phyloP scores from a whole-genome alignment of 2,888 invertebrate species.

The Trichogramma dendrolimi region DNA sequence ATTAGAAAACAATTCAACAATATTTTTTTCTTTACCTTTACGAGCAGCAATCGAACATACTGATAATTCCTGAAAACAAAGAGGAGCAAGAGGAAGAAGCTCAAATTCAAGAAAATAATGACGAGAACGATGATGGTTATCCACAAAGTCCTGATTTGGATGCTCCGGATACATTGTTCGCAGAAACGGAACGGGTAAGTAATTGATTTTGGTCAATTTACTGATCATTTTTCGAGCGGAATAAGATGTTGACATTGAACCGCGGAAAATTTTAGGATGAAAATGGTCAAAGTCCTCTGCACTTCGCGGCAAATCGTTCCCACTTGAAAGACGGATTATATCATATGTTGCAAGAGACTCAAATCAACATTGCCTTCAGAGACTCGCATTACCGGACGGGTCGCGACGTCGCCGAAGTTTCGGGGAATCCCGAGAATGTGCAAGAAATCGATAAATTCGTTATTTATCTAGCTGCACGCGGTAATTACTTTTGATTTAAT shows the following conservation, averaged over 20 bases:
- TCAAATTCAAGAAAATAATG: slow-evolving; percentile 29
- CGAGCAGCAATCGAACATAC: slow-evolving; percentile 43
- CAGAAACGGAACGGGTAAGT: slow-evolving; percentile 32
- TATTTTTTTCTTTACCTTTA: neutral
- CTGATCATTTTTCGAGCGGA: too few relatives aligned
- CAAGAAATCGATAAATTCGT: slow-evolving; percentile 78
- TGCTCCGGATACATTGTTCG: slow-evolving; percentile 42
- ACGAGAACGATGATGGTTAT: slow-evolving; percentile 45
- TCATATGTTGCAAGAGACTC: slow-evolving; percentile 74
- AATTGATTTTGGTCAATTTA: neutral
- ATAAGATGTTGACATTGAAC: too few relatives aligned
- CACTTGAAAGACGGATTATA: slow-evolving; percentile 77
- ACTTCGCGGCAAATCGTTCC: slow-evolving; percentile 79
- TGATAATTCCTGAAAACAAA: slow-evolving; percentile 41
- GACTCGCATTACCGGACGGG: slow-evolving; percentile 86
- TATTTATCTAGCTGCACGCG: slow-evolving; percentile 71
- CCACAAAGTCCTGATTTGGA: slow-evolving; percentile 45
- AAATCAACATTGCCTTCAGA: slow-evolving; percentile 74
- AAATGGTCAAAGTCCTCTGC: slow-evolving; percentile 84
- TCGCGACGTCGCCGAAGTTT: slow-evolving; percentile 77
- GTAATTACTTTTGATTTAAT: slow-evolving; percentile 51
- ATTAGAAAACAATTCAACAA: neutral
- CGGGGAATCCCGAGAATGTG: slow-evolving; percentile 74
- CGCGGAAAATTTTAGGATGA: slow-evolving; percentile 64
- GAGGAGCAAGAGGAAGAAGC: slow-evolving; percentile 27